Evolutionary conservation across 2,888 invertebrate genomes (phyloP), one percentile per base, ranked within the genome.

Genomic region (Adineta ricciae): DNA sequence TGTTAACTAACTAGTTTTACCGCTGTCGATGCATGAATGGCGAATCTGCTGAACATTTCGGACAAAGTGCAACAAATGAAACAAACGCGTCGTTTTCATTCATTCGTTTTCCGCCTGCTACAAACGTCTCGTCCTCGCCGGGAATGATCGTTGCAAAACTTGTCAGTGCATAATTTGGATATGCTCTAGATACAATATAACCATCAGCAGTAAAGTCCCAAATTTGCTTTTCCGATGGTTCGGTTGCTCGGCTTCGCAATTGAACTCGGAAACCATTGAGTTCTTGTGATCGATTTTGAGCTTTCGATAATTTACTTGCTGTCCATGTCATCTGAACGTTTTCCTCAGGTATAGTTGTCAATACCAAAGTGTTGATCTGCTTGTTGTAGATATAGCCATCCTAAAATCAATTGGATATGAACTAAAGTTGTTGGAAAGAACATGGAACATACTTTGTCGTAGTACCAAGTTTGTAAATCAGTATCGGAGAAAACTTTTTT

Each of bases 161-260:
- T 56, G 84, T 84, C 19, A 84, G 32, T 21, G 84, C 56, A 27
- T 19, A 14, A 0, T 84, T 4, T n/a, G 36, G 32, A 56, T 64
- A 36, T n/a, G 41, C 64, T 36, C 56, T 9, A 19, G 84, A 84
- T 36, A 64, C 41, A 50, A 84, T 72, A 72, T 64, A 72, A 41
- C 84, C 84, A 50, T 84, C 84, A 19, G 38, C 2, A 7, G 56
- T 56, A 72, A 84, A 84, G 16, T 9, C 36, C 84, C 84, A 84
- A 32, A 41, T 41, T 50, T 84, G 84, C 24, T 78, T n/a, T 1
- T 9, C 1, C 0, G 38, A n/a, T 41, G 1, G 0, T 36, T 78
- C 78, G 2, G 8, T 24, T 78, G 5, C 2, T 78, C 41, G 38
- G 14, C 8, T 24, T 41, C 41, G 38, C 41, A 78, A 78, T 41